Base-by-base conservation (phyloP, 2,797 vertebrate species). In the Melanotaenia parkinsoni region DNA sequence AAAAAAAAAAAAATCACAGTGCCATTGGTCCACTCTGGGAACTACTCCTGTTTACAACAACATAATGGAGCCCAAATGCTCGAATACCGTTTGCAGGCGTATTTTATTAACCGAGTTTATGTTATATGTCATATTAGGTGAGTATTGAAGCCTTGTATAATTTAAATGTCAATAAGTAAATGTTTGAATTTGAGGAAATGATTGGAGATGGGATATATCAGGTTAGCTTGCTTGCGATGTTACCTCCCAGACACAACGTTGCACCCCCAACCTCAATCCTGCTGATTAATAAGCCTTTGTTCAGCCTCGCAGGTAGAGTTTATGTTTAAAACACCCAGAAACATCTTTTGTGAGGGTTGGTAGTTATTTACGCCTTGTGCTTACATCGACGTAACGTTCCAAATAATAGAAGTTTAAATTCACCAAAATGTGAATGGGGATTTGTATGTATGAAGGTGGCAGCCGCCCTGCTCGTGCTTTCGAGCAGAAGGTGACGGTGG, bases 21-120 rank as follows among this genome's bases (percentile, higher is more conserved):
- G 10, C 35, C 10, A 37, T 37, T 37, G 35, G 35, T 9, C 35
- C 35, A 33, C 33, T 33, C 33, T 37, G 9, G 35, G 35, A 37
- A 38, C 37, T 38, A 38, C 40, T 87, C 79, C 82, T 89, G 86
- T 92, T 90, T 89, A 85, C 85, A 87, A 86, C 80, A 80, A 78
- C 80, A 88, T 57, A 81, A 94, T 93, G 93, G 90, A 92, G 68
- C 67, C 71, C n/a, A 89, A 84, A 84, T 43, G 81, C 82, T 56
- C 81, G 20, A 77, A 77, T 32, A 58, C 32, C 53, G 10, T 60
- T 32, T 64, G 68, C 72, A 79, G 54, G 60, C 65, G 84, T 1
- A 38, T 84, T 20, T 62, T 93, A 66, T 9, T 90, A 30, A 74
- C 77, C 51, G 89, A 87, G 83, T 81, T 90, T 40, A 77, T 80